Conservation (phyloP, 2,888 invertebrate genomes). For the Mayetiola destructor region DNA sequence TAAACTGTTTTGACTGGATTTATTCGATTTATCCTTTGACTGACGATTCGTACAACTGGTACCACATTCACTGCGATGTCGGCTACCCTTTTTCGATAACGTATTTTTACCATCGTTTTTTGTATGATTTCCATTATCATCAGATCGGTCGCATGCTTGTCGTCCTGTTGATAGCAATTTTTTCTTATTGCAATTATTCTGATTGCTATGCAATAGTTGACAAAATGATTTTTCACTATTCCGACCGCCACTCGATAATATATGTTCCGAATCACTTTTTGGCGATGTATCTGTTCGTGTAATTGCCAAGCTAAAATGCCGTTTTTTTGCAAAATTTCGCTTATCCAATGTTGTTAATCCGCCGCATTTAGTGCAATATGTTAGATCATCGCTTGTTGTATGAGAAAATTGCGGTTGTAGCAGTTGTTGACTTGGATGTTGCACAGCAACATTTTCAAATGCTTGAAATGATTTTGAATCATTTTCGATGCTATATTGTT, state of each 20-base stretch:
- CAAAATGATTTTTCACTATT: constrained; percentile 20
- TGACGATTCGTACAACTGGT: constrained; percentile 6
- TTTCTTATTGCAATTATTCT: constrained; percentile 13
- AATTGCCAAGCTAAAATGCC: constrained; percentile 20
- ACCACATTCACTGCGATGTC: neutral
- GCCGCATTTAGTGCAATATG: neutral
- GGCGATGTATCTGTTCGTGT: neutral
- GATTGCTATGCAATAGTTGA: neutral
- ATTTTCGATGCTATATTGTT: neutral
- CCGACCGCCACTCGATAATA: constrained; percentile 17
- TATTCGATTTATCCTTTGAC: constrained; percentile 11
- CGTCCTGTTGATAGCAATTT: constrained; percentile 9
- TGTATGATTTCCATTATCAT: neutral
- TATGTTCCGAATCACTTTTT: constrained; percentile 12
- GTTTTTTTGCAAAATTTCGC: constrained; percentile 19
- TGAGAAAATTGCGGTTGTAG: neutral
- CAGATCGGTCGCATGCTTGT: too few relatives aligned
- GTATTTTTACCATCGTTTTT: neutral
- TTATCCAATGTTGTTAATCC: constrained; percentile 16
- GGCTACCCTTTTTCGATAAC: neutral
- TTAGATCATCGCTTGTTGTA: neutral
- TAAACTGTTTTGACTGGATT: constrained; percentile 21
- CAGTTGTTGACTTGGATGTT: neutral
- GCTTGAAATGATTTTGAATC: neutral
- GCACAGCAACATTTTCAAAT: neutral